Evolutionary conservation across 2,888 invertebrate genomes (phyloP).

Genomic region (Sepioteuthis lessoniana): DNA sequence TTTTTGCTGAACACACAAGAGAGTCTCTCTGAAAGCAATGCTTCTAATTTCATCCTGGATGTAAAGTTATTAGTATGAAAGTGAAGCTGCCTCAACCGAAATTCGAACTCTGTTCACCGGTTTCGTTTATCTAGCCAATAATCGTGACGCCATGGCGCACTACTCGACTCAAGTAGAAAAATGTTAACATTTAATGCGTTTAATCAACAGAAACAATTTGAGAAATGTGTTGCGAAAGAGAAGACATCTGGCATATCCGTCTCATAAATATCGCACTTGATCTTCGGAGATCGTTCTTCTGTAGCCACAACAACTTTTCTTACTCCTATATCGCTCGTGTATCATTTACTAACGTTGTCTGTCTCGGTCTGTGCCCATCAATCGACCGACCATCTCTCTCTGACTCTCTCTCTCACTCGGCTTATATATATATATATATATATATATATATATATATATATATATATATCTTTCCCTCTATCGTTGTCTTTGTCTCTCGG

Average conservation of each 20-base stretch:
- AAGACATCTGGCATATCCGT: neutral
- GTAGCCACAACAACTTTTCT: neutral
- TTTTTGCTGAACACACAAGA: no score
- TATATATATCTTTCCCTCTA: no score
- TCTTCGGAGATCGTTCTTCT: neutral
- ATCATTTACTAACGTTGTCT: neutral
- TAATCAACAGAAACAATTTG: neutral
- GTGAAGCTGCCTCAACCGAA: neutral
- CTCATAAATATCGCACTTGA: constrained; percentile 13
- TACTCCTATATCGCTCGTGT: neutral
- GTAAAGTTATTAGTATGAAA: no score
- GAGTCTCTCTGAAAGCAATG: no score
- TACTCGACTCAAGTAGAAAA: no score
- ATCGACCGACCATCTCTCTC: neutral
- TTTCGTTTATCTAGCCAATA: neutral
- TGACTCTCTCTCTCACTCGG: neutral
- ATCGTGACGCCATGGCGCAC: neutral
- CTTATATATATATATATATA: no score
- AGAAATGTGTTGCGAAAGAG: neutral
- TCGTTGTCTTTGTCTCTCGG: no score
- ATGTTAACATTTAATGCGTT: neutral
- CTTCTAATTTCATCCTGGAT: no score
- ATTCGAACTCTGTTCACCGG: neutral
- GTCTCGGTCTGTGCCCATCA: neutral
- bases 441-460: no score